Evolutionary conservation across 2,888 invertebrate species (phyloP).

Genomic region (Globia sparganii): DNA sequence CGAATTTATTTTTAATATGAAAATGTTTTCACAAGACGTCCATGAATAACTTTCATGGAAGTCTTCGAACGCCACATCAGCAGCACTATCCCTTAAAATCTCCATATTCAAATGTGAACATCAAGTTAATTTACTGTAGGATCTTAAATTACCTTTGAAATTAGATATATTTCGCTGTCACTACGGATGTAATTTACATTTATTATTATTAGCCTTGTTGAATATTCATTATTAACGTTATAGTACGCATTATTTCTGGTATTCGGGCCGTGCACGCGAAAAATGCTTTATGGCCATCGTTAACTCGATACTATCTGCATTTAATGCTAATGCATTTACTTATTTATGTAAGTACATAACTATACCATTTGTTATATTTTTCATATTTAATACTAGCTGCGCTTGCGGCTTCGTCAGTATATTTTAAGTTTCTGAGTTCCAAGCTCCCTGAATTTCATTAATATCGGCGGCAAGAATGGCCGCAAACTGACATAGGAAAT

Average conservation of each 20-base stretch:
- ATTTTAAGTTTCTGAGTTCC: background rate
- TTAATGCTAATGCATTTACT: slow-evolving; percentile 56
- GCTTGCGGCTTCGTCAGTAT: background rate
- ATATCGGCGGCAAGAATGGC: background rate
- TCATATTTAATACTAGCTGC: background rate
- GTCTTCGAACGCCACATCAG: slow-evolving; percentile 50
- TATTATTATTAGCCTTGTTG: slow-evolving; percentile 76
- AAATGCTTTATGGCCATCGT: slow-evolving; percentile 64
- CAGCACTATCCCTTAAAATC: slow-evolving; percentile 68
- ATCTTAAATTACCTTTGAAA: slow-evolving; percentile 80
- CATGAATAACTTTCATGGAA: slow-evolving; percentile 37
- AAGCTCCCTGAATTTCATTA: background rate
- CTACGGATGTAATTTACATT: slow-evolving; percentile 80
- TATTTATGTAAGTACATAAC: slow-evolving; percentile 36
- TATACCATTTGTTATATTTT: slow-evolving; percentile 19
- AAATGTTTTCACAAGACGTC: background rate
- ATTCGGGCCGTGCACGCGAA: slow-evolving; percentile 66
- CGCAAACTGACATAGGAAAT: background rate
- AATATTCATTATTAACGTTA: slow-evolving; percentile 77
- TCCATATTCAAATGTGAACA: slow-evolving; percentile 77
- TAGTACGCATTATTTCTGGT: slow-evolving; percentile 58
- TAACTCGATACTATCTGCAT: slow-evolving; percentile 64
- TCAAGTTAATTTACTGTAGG: slow-evolving; percentile 78
- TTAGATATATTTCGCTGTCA: slow-evolving; percentile 81
- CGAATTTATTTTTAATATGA: slow-evolving; percentile 11